These are phyloP conservation scores for Triplophysa rosa DNA, from an alignment of 2,113 vertebrate species.

Conservation along the genomic window DNA sequence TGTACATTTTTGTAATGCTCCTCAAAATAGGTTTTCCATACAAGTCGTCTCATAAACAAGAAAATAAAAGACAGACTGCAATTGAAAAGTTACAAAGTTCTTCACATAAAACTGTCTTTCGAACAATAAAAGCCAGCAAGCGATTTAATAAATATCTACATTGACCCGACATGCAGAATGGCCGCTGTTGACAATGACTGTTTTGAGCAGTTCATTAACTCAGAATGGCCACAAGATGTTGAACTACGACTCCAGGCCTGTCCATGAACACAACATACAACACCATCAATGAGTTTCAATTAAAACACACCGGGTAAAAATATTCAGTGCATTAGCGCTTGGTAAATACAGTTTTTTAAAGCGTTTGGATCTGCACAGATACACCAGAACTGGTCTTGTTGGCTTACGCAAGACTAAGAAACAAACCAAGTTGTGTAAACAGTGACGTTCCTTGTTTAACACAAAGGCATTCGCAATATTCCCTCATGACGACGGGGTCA, in stretches of 20 bases:
- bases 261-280: background rate
- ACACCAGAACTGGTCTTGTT: background rate
- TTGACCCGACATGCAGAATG: background rate
- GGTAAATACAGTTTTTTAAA: no score
- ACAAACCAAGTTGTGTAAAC: background rate
- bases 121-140: background rate
- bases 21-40: no score
- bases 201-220: conserved; percentile 21
- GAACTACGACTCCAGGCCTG: background rate
- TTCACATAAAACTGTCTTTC: background rate
- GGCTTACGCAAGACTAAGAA: background rate
- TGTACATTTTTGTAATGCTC: no score
- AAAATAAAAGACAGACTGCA: no score
- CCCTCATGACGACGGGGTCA: background rate
- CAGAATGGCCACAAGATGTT: background rate
- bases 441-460: background rate
- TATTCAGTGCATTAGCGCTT: no score
- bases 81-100: background rate
- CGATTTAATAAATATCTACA: conserved; percentile 11
- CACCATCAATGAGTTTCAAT: background rate
- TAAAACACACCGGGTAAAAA: background rate
- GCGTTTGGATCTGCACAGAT: background rate
- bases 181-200: conserved; percentile 14
- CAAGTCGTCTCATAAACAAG: no score
- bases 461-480: background rate